Base-by-base conservation (phyloP, 2,113 vertebrate genomes). In the Cacatua alba region DNA sequence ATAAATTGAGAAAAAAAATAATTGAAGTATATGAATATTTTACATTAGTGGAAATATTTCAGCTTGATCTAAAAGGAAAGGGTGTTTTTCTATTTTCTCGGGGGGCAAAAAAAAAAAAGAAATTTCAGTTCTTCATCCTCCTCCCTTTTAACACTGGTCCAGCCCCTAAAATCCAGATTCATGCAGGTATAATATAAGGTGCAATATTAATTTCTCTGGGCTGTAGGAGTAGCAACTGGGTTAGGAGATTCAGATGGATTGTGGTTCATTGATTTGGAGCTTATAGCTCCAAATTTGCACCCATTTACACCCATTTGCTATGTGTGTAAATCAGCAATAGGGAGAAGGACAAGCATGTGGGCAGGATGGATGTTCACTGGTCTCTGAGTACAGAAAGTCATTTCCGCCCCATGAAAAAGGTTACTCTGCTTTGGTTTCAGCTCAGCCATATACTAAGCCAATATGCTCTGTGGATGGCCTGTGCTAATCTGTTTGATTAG, bases 281-380 rank as follows among this genome's bases (percentile, higher is more conserved):
- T 64, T 4, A 4, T 16, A 25, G 78, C 8, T 33, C 16, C 55
- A 23, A n/a, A 59, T 59, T n/a, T 59, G 33, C 11, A 14, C 33
- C 33, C 55, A n/a, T 59, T 59, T 59, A 23, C 33, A 7, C 43
- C 55, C n/a, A 7, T 10, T 70, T 4, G 18, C 13, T 13, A 1
- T 2, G 2, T 3, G 53, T 1, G 17, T 8, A 7, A 25, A 39
- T 12, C 28, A 7, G 24, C 2, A 21, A 43, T 2, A 52, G 65
- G 64, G 17, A 21, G 64, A 33, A 3, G 64, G 72, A 17, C 2
- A 10, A 26, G 65, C 2, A 1, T 1, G 8, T 7, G 21, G 37
- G 4, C 31, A 3, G 23, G 67, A 12, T 6, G 12, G 6, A 1
- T 2, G 0, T 41, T 31, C 6, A 4, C 17, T 7, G n/a, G 7